Conservation (phyloP, 1,140 invertebrate genomes). For the Homarus americanus region DNA sequence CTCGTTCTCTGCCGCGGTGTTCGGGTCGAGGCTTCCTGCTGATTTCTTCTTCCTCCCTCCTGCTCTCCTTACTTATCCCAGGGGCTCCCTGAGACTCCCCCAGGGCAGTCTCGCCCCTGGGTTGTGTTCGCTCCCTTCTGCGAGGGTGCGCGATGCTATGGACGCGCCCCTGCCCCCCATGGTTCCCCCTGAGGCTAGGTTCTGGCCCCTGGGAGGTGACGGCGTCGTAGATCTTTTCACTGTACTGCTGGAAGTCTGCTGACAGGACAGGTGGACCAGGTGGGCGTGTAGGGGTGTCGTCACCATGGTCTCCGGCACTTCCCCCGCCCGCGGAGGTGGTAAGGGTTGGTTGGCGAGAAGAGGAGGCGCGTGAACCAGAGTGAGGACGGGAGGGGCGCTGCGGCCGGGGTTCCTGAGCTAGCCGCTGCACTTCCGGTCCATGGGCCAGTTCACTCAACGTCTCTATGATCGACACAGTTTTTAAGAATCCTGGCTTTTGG, state of each 20-base stretch:
- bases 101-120: constrained; percentile 19
- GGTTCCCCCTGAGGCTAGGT: constrained; percentile 21
- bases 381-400: constrained; percentile 40
- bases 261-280: constrained; percentile 68
- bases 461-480: constrained; percentile 63
- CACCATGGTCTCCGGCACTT: constrained; percentile 38
- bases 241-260: constrained; percentile 68
- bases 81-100: background rate
- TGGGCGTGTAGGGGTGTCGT: constrained; percentile 49
- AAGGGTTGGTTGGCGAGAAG: constrained; percentile 27
- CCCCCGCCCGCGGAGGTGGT: constrained; percentile 29
- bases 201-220: constrained; percentile 62
- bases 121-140: constrained; percentile 40
- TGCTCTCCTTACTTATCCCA: constrained; percentile 42
- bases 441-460: constrained; percentile 60
- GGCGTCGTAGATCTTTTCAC: constrained; percentile 72
- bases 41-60: constrained; percentile 46
- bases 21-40: constrained; percentile 40
- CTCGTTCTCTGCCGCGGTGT: constrained; percentile 72
- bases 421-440: constrained; percentile 52
- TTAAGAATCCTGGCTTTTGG: constrained; percentile 56
- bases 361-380: constrained; percentile 38
- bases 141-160: constrained; percentile 24
- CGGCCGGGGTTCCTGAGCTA: constrained; percentile 60
- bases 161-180: constrained; percentile 1